Conservation (phyloP, 1,140 invertebrate species). For the Sitophilus oryzae region DNA sequence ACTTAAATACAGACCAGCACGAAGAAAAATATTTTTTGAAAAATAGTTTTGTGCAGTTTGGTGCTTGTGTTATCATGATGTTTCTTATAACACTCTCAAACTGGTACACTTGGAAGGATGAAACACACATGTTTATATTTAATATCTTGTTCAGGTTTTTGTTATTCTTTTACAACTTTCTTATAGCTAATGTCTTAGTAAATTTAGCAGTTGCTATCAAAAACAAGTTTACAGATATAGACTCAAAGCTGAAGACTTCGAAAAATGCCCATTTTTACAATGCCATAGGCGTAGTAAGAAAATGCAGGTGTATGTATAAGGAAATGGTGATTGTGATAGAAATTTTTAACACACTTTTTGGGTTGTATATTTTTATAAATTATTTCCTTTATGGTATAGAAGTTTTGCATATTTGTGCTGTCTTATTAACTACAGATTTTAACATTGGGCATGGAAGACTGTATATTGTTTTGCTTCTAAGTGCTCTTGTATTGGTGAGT, state of each 20-base stretch:
- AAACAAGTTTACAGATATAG: background rate
- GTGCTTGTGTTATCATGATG: background rate
- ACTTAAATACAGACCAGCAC: background rate
- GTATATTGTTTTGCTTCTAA: background rate
- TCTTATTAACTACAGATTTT: background rate
- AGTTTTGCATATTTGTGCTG: background rate
- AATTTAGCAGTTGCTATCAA: background rate
- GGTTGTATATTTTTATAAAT: background rate
- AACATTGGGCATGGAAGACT: background rate
- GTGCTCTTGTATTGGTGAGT: background rate
- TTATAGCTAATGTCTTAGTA: background rate
- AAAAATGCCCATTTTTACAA: slow-evolving; percentile 5
- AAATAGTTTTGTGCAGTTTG: background rate
- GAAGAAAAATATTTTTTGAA: background rate
- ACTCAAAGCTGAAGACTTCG: background rate
- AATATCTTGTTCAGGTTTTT: background rate
- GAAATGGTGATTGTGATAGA: background rate
- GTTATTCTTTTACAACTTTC: background rate
- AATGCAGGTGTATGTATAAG: background rate
- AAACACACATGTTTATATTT: background rate
- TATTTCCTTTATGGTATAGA: background rate
- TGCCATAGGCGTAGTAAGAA: background rate
- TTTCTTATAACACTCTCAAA: background rate
- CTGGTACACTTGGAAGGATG: too few species aligned
- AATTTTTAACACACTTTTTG: background rate